Conservation (phyloP, 2,113 vertebrate species). For the Jaculus jaculus region DNA sequence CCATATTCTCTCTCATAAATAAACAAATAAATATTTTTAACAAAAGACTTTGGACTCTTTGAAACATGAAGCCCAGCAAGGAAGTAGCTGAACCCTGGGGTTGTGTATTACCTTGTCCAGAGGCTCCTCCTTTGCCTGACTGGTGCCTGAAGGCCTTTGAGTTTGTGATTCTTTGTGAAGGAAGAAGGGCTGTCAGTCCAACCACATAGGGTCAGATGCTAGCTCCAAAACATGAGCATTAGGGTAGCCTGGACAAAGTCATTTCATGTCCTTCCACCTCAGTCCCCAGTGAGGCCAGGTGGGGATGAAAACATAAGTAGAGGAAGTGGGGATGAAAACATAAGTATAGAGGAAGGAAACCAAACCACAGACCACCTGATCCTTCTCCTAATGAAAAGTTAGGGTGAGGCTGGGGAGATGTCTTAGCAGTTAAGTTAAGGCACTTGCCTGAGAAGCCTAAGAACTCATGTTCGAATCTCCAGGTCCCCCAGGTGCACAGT, state of each 20-base stretch:
- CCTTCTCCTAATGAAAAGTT: not conserved
- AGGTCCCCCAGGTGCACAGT: no score
- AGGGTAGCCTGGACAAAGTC: not conserved
- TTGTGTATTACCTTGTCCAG: rapidly evolving
- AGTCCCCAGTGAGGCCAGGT: not conserved
- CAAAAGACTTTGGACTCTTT: not conserved
- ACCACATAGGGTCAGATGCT: no score
- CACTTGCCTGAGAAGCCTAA: not conserved
- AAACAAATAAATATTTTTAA: no score
- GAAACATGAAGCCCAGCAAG: not conserved
- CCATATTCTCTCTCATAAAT: no score
- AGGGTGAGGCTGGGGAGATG: not conserved
- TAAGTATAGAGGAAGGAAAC: not conserved
- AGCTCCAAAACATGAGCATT: no score
- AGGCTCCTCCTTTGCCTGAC: not conserved
- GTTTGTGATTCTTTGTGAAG: not conserved
- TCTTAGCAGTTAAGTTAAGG: not conserved
- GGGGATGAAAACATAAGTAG: not conserved
- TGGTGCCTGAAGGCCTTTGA: not conserved
- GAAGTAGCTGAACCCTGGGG: not conserved
- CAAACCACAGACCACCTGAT: not conserved
- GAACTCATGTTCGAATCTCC: not conserved
- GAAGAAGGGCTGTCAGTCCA: not conserved
- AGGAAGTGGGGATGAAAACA: not conserved
- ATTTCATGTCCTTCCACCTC: not conserved